Evolutionary conservation across 2,113 vertebrate species (phyloP), one percentile per base, ranked within the genome.

Genomic region (Salvator merianae): DNA sequence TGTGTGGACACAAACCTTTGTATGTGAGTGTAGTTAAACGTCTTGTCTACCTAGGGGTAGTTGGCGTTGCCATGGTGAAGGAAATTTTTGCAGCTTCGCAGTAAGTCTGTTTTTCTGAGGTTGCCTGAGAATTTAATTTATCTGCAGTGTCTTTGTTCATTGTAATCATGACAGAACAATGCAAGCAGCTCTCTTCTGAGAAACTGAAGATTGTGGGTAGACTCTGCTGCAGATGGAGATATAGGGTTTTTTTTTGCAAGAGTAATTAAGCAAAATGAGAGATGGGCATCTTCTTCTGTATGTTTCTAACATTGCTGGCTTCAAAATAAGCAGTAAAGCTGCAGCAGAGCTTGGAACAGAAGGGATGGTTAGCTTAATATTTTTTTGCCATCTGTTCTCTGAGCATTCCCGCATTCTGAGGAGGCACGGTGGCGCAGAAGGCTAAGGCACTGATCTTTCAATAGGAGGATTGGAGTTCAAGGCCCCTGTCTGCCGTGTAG

Each of bases 381-480:
- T 93, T 92, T 81, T 92, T 92, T 95, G 93, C 95, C 94, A 96
- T 95, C 95, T 96, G 95, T 55, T 55, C 94, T 94, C 87, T 90
- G 91, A 91, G 90, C 89, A 90, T 90, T 86, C 90, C 93, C 88
- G 92, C 91, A 90, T 93, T n/a, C n/a, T n/a, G n/a, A n/a, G n/a
- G n/a, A n/a, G n/a, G n/a, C n/a, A n/a, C n/a, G n/a, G n/a, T n/a
- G n/a, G n/a, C n/a, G n/a, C n/a, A n/a, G n/a, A n/a, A n/a, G n/a
- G n/a, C n/a, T n/a, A n/a, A n/a, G n/a, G n/a, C n/a, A n/a, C n/a
- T n/a, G n/a, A n/a, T n/a, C n/a, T n/a, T n/a, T n/a, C n/a, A n/a
- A n/a, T n/a, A n/a, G n/a, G n/a, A n/a, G n/a, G n/a, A n/a, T n/a
- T n/a, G n/a, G n/a, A n/a, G n/a, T n/a, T n/a, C n/a, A n/a, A n/a